Base-by-base conservation (phyloP, 2,888 invertebrate genomes). In the Cetonia aurata region DNA sequence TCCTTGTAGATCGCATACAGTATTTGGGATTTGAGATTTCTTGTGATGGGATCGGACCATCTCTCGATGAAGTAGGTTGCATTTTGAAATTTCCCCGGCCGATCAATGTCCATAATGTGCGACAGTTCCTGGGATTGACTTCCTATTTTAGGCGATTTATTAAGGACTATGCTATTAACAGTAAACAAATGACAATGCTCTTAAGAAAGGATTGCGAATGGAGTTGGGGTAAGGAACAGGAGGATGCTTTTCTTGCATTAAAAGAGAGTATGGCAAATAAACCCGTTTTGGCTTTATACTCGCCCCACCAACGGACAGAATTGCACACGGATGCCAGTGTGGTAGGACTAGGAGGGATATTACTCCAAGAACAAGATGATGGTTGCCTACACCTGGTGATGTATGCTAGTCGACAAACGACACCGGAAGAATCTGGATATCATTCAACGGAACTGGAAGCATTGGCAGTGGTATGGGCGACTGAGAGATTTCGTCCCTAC, bases 311-410 rank as follows among this genome's bases (percentile, higher is more conserved):
- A 33, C 72, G 31, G 12, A 79, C 75, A 8, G 77, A 79, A 65
- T n/a, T 79, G n/a, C 80, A 79, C 70, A 80, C 77, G 3, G 79
- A 80, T 71, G 79, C 79, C 12, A 77, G 77, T 59, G 60, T 72
- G 41, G 4, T 53, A 9, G 79, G 80, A 1, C 10, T 78, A 3
- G 77, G 74, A 0, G 79, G 74, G 3, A 75, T 78, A 6, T 56
- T 79, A 12, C 31, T 80, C 10, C 79, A 79, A 70, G 44, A 62
- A 53, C 72, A 76, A 52, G 44, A 67, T 41, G 73, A 72, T 33
- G 57, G 69, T 48, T 37, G 56, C 10, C 52, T 73, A 42, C n/a
- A 13, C 17, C 37, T 37, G 3, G 74, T 82, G 8, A 71, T 73
- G 6, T 83, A 79, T 70, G 76, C 73, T 33, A 80, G 79, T 53